Base-by-base conservation (phyloP, 2,888 invertebrate species). In the Chloroclysta siterata region DNA sequence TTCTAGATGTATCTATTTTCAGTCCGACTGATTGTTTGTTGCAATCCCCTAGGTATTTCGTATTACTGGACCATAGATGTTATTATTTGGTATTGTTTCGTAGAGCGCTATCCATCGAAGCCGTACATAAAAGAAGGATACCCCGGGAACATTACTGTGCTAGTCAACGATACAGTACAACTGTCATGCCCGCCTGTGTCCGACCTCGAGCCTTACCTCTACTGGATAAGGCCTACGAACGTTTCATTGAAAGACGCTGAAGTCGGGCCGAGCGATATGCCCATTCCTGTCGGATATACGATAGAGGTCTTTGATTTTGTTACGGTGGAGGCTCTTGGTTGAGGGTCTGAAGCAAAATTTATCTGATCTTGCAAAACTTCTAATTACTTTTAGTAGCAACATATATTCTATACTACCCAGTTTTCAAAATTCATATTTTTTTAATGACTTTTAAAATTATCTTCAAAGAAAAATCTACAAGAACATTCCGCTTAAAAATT, bases 101-200 rank as follows among this genome's bases (percentile, higher is more conserved):
- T 90, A 97, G 98, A 97, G 84, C 95, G 98, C 69, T 95, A 95
- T 79, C 97, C 97, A 68, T 95, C 97, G 77, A 95, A 95, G 83
- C 98, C 98, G 44, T 96, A 97, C 82, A 96, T 98, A 82, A 95
- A 95, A 85, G 96, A 96, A 81, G 96, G 95, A 67, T 95, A 95
- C 85, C 97, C 97, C 36, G 94, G 95, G 80, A 98, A 98, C 88
- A 90, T 94, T 80, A 98, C 98, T 1, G 96, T 95, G 17, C 74
- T 95, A 68, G 93, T 96, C 55, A 96, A 97, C 79, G 94, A 95
- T 54, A 95, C 95, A 17, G 96, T 95, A 39, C 91, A 83, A 36
- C 95, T 98, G 75, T 94, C 95, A 72, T 98, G 98, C 88, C 95
- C 95, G n/a, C 94, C 96, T 51, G 93, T 97, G 60, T 97, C 97